These are phyloP conservation scores for Calyptomena viridis DNA, from an alignment of 2,113 vertebrate species.

Conservation along the genomic window DNA sequence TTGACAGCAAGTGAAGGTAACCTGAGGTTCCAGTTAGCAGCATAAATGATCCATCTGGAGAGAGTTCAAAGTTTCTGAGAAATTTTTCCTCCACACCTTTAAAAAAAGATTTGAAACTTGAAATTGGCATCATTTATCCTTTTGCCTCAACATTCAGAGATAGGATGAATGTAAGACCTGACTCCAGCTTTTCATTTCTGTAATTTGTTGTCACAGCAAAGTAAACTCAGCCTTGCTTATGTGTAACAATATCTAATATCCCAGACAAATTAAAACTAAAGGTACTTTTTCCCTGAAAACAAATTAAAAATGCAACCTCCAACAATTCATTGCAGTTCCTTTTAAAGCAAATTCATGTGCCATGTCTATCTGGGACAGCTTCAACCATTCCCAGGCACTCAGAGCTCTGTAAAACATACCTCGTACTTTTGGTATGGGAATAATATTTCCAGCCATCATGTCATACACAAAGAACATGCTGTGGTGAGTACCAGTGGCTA, in stretches of 20 bases:
- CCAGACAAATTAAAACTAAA: neutral
- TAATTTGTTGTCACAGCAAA: neutral
- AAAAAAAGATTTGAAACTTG: slow-evolving; percentile 1
- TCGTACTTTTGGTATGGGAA: slow-evolving; percentile 81
- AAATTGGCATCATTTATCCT: neutral
- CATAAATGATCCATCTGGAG: slow-evolving; percentile 86
- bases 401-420: slow-evolving; percentile 70
- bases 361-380: neutral
- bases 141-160: neutral
- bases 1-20: slow-evolving; percentile 87
- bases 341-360: neutral
- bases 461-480: slow-evolving; percentile 94
- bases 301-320: neutral
- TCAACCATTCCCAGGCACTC: neutral
- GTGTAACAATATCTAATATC: neutral
- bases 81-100: slow-evolving; percentile 87
- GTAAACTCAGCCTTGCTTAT: neutral
- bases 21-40: slow-evolving; percentile 88
- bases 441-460: slow-evolving; percentile 90
- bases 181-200: neutral
- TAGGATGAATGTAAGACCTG: neutral
- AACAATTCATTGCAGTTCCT: neutral
- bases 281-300: neutral
- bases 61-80: slow-evolving; percentile 86
- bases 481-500: slow-evolving; percentile 86